Base-by-base conservation (phyloP, 2,797 vertebrate genomes). In the Nyctalus aviator region DNA sequence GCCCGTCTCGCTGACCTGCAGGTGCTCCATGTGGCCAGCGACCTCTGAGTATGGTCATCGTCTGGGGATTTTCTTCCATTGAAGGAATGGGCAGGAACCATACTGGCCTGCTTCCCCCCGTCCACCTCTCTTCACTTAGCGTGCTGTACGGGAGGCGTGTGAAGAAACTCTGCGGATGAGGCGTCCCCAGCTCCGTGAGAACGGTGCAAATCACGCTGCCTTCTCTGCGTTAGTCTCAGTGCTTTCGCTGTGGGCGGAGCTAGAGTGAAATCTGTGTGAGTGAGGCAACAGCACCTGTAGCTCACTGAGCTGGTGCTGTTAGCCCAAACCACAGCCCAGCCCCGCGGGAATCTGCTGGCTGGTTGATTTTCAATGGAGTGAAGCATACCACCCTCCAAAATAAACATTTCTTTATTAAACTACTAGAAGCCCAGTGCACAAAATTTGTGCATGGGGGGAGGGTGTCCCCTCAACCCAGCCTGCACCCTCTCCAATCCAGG, bases 341-440 rank as follows among this genome's bases (percentile, higher is more conserved):
- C 97, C 97, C 97, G 98, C 97, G 98, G 98, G 98, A 98, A 98
- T 98, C 98, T 98, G 98, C 98, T 98, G 98, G 98, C 98, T 98
- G 98, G 98, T 98, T 98, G 98, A 98, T 98, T 98, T 98, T 98
- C 98, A 98, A 98, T 98, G 98, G 98, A 98, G 98, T 98, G 98
- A 98, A 98, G 98, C 98, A 98, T 98, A 98, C 97, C 97, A 96
- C 97, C 98, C 96, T 98, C 98, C 98, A 98, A 98, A 98, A 98
- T 98, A 98, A 98, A 98, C 98, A 7, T 97, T 97, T 97, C 96
- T 97, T 97, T 97, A 97, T 97, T 97, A 97, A 97, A 97, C 97
- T 97, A 55, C 53, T 55, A 55, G 53, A 55, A 23, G 20, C 53
- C 8, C 53, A 9, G 53, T 55, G 53, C 53, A 55, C 21, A 8